A percentile compares a stretch with the other conserved stretches of the same genome.
Evolutionary conservation across 2,888 invertebrate species (phyloP).

Genomic region (Synanthedon andrenaeformis): DNA sequence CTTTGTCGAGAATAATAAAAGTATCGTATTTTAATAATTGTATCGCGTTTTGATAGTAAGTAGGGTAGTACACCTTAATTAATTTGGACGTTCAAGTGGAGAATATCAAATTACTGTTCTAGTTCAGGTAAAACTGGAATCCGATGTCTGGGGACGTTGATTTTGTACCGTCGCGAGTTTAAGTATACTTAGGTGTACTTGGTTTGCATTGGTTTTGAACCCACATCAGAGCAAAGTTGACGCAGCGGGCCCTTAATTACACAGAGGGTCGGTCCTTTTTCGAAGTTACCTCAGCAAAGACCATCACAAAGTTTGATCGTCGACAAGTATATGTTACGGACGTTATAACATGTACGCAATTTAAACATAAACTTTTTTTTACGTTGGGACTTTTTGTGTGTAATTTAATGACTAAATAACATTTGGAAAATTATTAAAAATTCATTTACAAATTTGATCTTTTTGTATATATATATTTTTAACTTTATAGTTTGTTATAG

Average conservation of each 20-base stretch:
- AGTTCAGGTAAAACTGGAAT: constrained; percentile 15
- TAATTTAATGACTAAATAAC: too few species aligned
- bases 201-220: constrained; percentile 37
- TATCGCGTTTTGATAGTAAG: too few species aligned
- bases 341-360: background rate
- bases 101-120: constrained; percentile 10
- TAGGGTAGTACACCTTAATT: too few species aligned
- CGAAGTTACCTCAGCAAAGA: constrained; percentile 26
- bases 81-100: too few species aligned
- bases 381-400: background rate
- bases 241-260: constrained; percentile 49
- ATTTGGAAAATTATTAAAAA: too few species aligned
- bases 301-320: constrained; percentile 35
- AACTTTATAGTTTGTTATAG: too few species aligned
- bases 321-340: constrained; percentile 10
- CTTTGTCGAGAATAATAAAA: too few species aligned
- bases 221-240: constrained; percentile 51
- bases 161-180: constrained; percentile 12
- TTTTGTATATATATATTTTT: too few species aligned
- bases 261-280: constrained; percentile 38
- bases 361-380: background rate
- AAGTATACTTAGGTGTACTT: constrained; percentile 19
- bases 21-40: too few species aligned
- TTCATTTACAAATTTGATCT: too few species aligned
- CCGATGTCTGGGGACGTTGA: constrained; percentile 5